Evolutionary conservation across 2,888 invertebrate genomes (phyloP), one percentile per base, ranked within the genome.

Genomic region (Alviniconcha strummeri): DNA sequence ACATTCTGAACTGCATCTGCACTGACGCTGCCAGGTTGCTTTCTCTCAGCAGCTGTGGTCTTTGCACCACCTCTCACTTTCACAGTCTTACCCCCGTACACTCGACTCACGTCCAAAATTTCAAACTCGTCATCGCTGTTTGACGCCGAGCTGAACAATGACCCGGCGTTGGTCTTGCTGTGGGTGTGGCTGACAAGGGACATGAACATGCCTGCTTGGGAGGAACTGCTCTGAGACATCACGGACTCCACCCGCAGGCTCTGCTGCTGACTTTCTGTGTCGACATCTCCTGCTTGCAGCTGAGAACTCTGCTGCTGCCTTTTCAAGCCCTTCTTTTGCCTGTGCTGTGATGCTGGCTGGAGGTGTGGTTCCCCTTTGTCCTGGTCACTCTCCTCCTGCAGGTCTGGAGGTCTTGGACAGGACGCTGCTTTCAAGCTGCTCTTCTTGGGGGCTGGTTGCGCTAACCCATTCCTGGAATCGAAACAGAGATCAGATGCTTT

Each of bases 151-250:
- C 60, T 19, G n/a, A 15, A 19, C n/a, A 9, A n/a, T 7, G 15
- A 19, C 17, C 11, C 8, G 6, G 69, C 69, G 55, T 54, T 67
- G 5, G 60, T 6, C 36, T 52, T 54, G 15, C 6, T 9, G 19
- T 67, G 67, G 69, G 9, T 56, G 57, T 77, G 67, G 57, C 56
- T 82, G 17, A 36, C 69, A 0, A 82, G 71, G 19, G 82, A 77
- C 56, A 82, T 56, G 75, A 82, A 82, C 77, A 57, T 69, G 76
- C 82, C 82, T 52, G 55, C 19, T n/a, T 82, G 69, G 19, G 82
- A 77, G 9, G 13, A 1, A 17, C 80, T 80, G 80, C 52, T 55
- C 52, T 80, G 79, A 15, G 79, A 79, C 36, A 55, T 36, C 13
- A 57, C 76, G 19, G 19, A 77, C 11, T 57, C 57, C 3, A 19